Conservation (phyloP, 2,113 vertebrate genomes). For the Bubo bubo region DNA sequence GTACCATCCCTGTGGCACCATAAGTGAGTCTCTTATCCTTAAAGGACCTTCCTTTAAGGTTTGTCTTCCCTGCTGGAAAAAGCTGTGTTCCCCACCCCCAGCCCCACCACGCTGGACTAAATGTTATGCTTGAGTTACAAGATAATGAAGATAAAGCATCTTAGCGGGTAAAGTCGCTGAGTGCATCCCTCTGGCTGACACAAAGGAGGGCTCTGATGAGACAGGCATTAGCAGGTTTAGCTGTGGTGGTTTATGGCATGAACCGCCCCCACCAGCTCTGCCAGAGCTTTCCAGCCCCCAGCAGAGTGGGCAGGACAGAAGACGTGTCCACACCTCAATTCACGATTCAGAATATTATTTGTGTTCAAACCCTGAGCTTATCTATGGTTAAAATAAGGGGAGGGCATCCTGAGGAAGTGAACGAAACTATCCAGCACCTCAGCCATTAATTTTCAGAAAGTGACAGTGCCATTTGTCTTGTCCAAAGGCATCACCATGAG, state of each 20-base stretch:
- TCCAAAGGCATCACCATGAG: not conserved
- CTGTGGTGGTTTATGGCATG: not conserved
- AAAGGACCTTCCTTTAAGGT: conserved; percentile 39
- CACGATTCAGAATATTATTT: not conserved
- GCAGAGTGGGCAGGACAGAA: not conserved
- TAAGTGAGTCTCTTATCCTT: conserved; percentile 46
- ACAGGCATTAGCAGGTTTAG: not conserved
- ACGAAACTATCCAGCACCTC: not conserved
- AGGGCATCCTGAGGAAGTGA: not conserved
- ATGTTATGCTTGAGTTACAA: not conserved
- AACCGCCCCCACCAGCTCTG: not conserved
- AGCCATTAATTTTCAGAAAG: not conserved
- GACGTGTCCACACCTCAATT: not conserved
- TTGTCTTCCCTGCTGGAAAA: conserved; percentile 7
- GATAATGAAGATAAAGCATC: not conserved
- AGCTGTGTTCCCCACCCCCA: not conserved
- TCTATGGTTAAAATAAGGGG: not conserved
- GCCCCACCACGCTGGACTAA: not conserved
- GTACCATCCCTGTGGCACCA: not conserved
- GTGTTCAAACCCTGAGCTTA: not conserved
- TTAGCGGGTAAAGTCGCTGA: not conserved
- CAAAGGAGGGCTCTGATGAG: not conserved
- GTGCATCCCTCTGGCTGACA: not conserved
- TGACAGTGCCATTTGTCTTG: not conserved
- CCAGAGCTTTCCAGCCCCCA: not conserved